A percentile compares a stretch with the other conserved stretches of the same genome.
These are phyloP conservation scores for Lates japonicus DNA, from an alignment of 2,797 vertebrate genomes.

Conservation along the genomic window DNA sequence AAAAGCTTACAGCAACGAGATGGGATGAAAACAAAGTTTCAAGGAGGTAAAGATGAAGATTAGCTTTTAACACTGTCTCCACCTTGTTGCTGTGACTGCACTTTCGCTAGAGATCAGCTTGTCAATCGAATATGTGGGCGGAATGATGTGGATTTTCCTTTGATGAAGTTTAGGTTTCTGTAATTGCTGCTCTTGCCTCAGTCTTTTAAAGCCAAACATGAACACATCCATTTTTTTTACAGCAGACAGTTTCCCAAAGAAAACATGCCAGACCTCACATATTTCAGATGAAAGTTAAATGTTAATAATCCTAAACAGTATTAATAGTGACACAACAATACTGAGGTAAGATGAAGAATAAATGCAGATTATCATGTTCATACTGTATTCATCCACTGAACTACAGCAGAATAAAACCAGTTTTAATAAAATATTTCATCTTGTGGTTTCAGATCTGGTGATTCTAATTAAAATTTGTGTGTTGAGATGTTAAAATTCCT, in stretches of 20 bases:
- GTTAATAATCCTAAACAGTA: no score
- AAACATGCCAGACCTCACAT: not conserved
- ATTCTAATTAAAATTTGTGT: no score
- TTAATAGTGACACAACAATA: no score
- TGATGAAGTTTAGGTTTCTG: constrained; percentile 33
- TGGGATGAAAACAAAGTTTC: constrained; percentile 11
- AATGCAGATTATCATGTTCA: no score
- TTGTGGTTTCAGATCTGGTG: not conserved
- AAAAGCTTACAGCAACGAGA: constrained; percentile 26
- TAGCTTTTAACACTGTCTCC: not conserved
- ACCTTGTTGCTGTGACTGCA: not conserved
- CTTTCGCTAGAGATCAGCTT: constrained; percentile 31
- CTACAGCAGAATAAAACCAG: no score
- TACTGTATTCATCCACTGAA: no score
- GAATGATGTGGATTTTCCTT: constrained; percentile 23
- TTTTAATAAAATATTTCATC: no score
- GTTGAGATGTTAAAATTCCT: no score
- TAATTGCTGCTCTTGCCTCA: constrained; percentile 8
- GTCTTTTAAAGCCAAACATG: not conserved
- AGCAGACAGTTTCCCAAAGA: not conserved
- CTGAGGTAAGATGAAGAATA: no score
- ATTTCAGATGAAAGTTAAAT: not conserved
- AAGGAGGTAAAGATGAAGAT: not conserved
- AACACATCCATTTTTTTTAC: not conserved
- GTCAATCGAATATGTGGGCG: constrained; percentile 52